A percentile compares a stretch with the other conserved stretches of the same genome.
Conservation (phyloP, 2,113 vertebrate species). For the Procapra przewalskii region DNA sequence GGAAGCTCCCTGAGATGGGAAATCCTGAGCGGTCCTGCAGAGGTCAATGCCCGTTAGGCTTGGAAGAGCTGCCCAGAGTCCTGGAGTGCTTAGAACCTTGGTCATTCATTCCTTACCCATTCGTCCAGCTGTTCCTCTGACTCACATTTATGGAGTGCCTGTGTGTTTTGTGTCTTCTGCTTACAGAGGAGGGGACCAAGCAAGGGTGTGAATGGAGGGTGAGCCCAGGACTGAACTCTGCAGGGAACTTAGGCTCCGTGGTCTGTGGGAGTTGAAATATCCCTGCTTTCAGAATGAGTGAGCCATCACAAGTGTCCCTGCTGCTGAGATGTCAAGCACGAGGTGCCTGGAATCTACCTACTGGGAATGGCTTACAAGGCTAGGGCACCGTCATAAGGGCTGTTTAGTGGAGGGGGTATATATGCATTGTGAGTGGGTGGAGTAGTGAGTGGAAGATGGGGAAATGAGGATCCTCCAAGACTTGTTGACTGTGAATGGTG, state of each 20-base stretch:
- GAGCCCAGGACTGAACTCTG: not conserved
- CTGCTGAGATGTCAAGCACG: not conserved
- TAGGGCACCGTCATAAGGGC: not conserved
- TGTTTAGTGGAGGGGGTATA: not conserved
- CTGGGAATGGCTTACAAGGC: not conserved
- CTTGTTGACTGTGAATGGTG: not conserved
- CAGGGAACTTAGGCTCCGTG: not conserved
- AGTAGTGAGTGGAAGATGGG: not conserved
- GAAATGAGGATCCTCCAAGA: not conserved
- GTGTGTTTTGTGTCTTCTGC: not conserved
- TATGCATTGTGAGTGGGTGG: not conserved
- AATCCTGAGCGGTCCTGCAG: not conserved
- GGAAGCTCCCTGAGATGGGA: not conserved
- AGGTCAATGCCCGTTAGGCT: not conserved
- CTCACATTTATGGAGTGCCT: not conserved
- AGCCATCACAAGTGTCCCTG: not conserved
- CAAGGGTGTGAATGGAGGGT: not conserved
- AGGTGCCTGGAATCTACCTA: not conserved
- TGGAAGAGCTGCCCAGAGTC: not conserved
- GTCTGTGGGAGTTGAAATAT: not conserved
- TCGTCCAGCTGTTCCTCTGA: not conserved
- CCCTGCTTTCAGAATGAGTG: not conserved
- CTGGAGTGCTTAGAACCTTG: not conserved
- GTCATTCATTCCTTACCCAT: too few species aligned
- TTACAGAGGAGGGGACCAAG: not conserved